Evolutionary conservation across 1,140 invertebrate species (phyloP).

Genomic region (Dryas iulia): DNA sequence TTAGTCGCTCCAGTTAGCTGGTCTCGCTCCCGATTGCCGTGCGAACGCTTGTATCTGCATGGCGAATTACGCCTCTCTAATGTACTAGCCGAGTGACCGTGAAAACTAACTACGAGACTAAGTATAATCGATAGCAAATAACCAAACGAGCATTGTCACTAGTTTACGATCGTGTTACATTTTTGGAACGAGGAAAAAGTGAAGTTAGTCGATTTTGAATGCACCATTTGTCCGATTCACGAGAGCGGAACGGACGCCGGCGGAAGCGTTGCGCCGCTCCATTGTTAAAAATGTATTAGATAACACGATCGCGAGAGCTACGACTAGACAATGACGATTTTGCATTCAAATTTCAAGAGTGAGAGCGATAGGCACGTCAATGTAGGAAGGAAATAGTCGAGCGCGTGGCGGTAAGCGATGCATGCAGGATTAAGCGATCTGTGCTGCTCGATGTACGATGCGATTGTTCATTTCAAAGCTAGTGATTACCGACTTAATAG

Average conservation of each 20-base stretch:
- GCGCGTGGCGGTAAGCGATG: slow-evolving; percentile 8
- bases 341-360: slow-evolving; percentile 55
- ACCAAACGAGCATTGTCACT: slow-evolving; percentile 34
- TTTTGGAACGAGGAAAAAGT: slow-evolving; percentile 61
- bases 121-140: slow-evolving; percentile 61
- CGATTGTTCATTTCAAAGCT: not conserved
- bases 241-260: slow-evolving; percentile 72
- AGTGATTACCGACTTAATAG: not conserved
- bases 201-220: slow-evolving; percentile 65
- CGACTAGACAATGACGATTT: slow-evolving; percentile 59
- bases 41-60: slow-evolving; percentile 59
- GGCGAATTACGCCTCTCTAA: slow-evolving; percentile 52
- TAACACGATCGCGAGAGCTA: slow-evolving; percentile 60
- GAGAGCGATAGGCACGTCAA: slow-evolving; percentile 47
- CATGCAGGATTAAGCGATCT: not conserved
- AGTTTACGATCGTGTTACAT: slow-evolving; percentile 13
- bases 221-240: slow-evolving; percentile 73
- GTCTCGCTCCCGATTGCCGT: slow-evolving; percentile 66
- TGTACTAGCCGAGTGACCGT: slow-evolving; percentile 43
- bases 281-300: slow-evolving; percentile 66
- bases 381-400: slow-evolving; percentile 21
- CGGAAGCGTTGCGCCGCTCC: slow-evolving; percentile 57
- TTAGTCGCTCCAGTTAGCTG: slow-evolving; percentile 65
- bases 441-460: not conserved
- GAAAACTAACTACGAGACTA: slow-evolving; percentile 53